Conservation (phyloP, 1,140 invertebrate species). For the Drosophila suzukii region DNA sequence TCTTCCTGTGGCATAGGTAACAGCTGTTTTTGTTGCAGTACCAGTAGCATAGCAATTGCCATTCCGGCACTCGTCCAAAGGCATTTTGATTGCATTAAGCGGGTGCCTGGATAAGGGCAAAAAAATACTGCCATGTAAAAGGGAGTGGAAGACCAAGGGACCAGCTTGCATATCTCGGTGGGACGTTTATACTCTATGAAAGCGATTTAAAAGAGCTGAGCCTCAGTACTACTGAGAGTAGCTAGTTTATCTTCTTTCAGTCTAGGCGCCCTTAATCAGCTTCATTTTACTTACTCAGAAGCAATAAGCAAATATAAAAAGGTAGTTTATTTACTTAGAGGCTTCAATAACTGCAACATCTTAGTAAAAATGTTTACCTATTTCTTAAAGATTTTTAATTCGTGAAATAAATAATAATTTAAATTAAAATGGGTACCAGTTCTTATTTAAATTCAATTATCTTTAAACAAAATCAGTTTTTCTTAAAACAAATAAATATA, state of each 20-base stretch:
- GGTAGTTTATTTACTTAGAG: too few species aligned
- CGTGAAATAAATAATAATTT: too few species aligned
- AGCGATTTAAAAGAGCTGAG: conserved; percentile 10
- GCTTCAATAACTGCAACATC: too few species aligned
- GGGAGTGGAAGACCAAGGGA: conserved; percentile 11
- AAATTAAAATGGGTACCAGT: too few species aligned
- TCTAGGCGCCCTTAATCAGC: not conserved
- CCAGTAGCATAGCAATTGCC: conserved; percentile 23
- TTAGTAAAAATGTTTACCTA: too few species aligned
- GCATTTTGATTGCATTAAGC: conserved; percentile 61
- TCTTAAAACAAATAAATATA: too few species aligned
- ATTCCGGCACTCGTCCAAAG: conserved; percentile 35
- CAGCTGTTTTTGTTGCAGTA: conserved; percentile 13
- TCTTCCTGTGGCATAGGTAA: conserved; percentile 3
- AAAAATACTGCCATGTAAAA: conserved; percentile 15
- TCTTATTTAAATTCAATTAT: too few species aligned
- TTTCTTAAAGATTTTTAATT: too few species aligned
- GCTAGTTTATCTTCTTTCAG: conserved; percentile 8
- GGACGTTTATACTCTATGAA: conserved; percentile 13
- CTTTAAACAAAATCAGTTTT: too few species aligned
- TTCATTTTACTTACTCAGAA: conserved; percentile 8
- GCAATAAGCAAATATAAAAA: not conserved
- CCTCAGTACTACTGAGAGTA: not conserved
- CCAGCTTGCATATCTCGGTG: conserved; percentile 19
- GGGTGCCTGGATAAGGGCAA: conserved; percentile 28